These are phyloP conservation scores for Cecidostiba fungosa DNA, from an alignment of 2,888 invertebrate species.

Conservation along the genomic window DNA sequence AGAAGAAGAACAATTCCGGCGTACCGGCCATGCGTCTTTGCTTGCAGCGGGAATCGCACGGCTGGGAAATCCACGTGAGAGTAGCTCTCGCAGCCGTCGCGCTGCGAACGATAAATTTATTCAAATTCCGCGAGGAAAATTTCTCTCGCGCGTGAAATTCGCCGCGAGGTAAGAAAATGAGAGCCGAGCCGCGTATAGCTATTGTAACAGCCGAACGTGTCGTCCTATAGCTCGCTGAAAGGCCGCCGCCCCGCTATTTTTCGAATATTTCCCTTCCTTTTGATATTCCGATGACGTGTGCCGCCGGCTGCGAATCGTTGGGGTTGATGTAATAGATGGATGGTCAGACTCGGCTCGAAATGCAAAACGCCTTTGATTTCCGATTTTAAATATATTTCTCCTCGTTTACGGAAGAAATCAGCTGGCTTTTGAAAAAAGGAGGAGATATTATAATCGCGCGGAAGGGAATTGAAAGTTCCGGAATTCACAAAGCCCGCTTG, in stretches of 20 bases:
- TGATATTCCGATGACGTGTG: constrained; percentile 74
- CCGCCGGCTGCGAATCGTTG: constrained; percentile 47
- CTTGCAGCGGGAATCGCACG: constrained; percentile 66
- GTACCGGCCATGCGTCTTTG: constrained; percentile 54
- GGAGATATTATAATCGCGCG: constrained; percentile 2
- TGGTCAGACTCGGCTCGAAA: background rate
- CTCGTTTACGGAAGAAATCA: background rate
- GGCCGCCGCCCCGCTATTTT: constrained; percentile 26
- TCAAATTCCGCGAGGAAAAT: constrained; percentile 59
- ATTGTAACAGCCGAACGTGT: constrained; percentile 41
- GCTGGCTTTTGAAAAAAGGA: background rate
- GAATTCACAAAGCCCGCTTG: constrained; percentile 32
- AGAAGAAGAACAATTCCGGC: constrained; percentile 49
- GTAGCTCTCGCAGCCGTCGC: constrained; percentile 19
- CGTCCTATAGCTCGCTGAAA: too few relatives aligned
- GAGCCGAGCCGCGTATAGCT: constrained; percentile 22
- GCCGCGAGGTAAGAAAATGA: constrained; percentile 27
- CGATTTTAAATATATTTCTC: background rate
- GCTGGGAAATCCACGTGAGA: constrained; percentile 68
- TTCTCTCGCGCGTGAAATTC: constrained; percentile 36
- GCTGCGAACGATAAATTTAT: constrained; percentile 62
- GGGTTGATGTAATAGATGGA: constrained; percentile 3
- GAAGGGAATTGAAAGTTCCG: constrained; percentile 49
- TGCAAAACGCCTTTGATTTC: constrained; percentile 10
- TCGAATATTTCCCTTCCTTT: constrained; percentile 72